These are phyloP conservation scores for Chloroclysta siterata DNA, from an alignment of 2,888 invertebrate species.

Conservation along the genomic window DNA sequence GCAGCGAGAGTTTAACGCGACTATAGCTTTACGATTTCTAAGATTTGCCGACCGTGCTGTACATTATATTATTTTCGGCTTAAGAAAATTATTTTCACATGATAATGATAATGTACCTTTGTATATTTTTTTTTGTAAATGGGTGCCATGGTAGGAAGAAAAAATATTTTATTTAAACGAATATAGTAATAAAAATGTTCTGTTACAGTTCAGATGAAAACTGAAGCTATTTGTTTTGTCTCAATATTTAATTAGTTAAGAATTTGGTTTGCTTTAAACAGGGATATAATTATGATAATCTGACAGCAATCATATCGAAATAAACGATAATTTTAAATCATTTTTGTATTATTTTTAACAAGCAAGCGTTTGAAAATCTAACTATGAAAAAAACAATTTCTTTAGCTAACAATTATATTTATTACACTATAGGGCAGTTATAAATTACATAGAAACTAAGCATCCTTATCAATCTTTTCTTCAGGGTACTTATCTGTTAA, in stretches of 20 bases:
- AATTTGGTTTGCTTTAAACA: constrained; percentile 36
- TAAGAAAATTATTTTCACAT: constrained; percentile 9
- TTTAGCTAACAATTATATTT: constrained; percentile 44
- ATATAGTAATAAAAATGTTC: neutral
- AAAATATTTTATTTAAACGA: constrained; percentile 3
- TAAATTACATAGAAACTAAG: constrained; percentile 42
- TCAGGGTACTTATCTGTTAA: constrained; percentile 89
- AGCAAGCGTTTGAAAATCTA: neutral
- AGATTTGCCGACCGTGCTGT: no score
- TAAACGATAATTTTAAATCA: constrained; percentile 39
- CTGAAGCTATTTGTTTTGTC: no score
- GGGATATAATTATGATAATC: constrained; percentile 42
- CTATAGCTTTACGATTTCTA: no score
- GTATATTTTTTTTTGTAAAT: constrained; percentile 13
- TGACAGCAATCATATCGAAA: constrained; percentile 44
- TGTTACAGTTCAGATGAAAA: no score
- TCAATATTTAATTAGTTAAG: no score
- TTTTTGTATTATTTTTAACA: constrained; percentile 18
- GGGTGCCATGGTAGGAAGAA: constrained; percentile 40
- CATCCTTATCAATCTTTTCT: constrained; percentile 61
- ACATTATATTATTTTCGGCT: neutral
- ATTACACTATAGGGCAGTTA: constrained; percentile 45
- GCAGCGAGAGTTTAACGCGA: no score
- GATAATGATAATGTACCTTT: constrained; percentile 15
- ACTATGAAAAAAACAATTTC: constrained; percentile 13